Percentiles rank a stretch among this genome's conserved stretches.
Conservation (phyloP, 2,113 vertebrate genomes). For the Natator depressus region DNA sequence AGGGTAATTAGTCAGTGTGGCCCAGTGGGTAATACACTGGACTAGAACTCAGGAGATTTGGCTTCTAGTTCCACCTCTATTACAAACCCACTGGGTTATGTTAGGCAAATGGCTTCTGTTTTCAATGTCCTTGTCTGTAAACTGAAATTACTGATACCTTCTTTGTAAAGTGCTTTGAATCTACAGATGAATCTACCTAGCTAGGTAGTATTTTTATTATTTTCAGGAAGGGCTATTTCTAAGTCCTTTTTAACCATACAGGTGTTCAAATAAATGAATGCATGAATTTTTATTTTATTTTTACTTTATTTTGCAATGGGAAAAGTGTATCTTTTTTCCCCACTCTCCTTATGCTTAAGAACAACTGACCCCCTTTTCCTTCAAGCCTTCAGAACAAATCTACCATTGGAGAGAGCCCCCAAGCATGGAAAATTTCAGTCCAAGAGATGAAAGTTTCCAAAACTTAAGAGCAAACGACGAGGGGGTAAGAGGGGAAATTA, state of each 20-base stretch:
- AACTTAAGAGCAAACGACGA: neutral
- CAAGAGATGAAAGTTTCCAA: neutral
- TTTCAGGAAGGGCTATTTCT: constrained; percentile 1
- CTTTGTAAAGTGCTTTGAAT: neutral
- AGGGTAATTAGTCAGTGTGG: neutral
- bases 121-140: neutral
- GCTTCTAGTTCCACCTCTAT: neutral
- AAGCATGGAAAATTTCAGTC: neutral
- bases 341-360: accelerated
- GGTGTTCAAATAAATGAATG: neutral
- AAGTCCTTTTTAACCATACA: neutral
- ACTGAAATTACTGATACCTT: neutral
- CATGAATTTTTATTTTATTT: neutral
- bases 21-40: neutral
- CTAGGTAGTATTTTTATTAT: accelerated
- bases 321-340: neutral
- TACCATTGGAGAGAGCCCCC: accelerated
- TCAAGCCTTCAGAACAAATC: neutral
- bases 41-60: neutral
- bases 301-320: neutral
- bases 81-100: neutral
- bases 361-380: neutral
- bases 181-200: neutral
- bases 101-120: neutral
- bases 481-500: neutral